Evolutionary conservation across 2,113 vertebrate genomes (phyloP).

Genomic region (Chloebia gouldiae): DNA sequence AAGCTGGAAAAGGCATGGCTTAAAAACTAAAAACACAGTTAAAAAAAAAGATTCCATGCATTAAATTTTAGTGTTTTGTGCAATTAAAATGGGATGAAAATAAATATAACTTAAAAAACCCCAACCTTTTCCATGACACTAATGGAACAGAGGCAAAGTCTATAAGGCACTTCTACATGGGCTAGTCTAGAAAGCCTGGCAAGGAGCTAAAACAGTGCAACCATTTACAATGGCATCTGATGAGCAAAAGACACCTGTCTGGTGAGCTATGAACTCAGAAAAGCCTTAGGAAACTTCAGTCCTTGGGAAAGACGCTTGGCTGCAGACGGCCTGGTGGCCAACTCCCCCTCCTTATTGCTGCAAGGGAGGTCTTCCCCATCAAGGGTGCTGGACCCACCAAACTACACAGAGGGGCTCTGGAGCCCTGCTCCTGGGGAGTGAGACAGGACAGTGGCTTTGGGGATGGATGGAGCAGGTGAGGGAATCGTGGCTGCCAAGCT

Average conservation of each 20-base stretch:
- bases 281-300: neutral
- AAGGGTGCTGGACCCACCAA: neutral
- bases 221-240: constrained; percentile 1
- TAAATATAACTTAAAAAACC: constrained; percentile 78
- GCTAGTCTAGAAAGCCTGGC: constrained; percentile 49
- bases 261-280: neutral
- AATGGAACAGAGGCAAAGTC: constrained; percentile 56
- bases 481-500: neutral
- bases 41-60: constrained; percentile 44
- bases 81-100: constrained; percentile 75
- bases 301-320: neutral
- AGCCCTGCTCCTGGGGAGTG: accelerated
- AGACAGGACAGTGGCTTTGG: neutral
- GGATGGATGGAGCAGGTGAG: neutral
- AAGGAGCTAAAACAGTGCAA: constrained; percentile 40
- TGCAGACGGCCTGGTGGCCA: neutral
- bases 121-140: constrained; percentile 68
- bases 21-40: constrained; percentile 41
- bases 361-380: neutral
- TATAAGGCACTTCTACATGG: constrained; percentile 69
- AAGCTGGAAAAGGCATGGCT: constrained; percentile 9
- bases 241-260: neutral
- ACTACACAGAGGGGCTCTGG: neutral
- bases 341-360: neutral
- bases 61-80: constrained; percentile 80